Evolutionary conservation across 1,140 invertebrate genomes (phyloP), one percentile per base, ranked within the genome.

Genomic region (Hesperophylax magnus): DNA sequence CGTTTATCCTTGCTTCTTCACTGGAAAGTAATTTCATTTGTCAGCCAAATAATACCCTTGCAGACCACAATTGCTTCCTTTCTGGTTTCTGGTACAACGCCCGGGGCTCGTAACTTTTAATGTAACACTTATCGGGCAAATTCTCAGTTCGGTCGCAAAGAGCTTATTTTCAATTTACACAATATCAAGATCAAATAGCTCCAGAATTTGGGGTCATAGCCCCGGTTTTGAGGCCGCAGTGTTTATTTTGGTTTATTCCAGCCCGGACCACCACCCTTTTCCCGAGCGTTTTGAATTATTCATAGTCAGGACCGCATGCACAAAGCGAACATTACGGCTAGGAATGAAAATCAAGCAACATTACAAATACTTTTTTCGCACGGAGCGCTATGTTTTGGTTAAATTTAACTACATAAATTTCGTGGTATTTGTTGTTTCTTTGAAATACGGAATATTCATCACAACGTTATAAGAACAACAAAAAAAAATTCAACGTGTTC

Each of bases 101-200:
- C 31, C 15, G 17, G 17, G 11, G 24, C n/a, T 31, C 63, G 27
- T 67, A 67, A 67, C 63, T 67, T 67, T 67, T 67, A 67, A 67
- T 67, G 63, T 67, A 67, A 34, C 63, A 67, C 63, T 67, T 67
- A 31, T 34, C 63, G 11, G 22, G 31, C 11, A 67, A 27, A 67
- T 67, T 67, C 27, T 14, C 9, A 67, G 31, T 67, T 17, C n/a
- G 11, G 63, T 31, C 63, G 6, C 63, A 34, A 67, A 67, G 63
- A 67, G 63, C 22, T 67, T 67, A 67, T 67, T 67, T 31, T 31
- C 63, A 67, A 27, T 67, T 67, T 67, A n/a, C 22, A 67, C 63
- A 67, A 67, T 67, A 31, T 67, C 63, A 67, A 67, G 63, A 67
- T 67, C 63, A 67, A 67, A 67, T 67, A 34, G 63, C 27, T 14